Percentiles rank a stretch among this genome's conserved stretches.
Evolutionary conservation across 1,140 invertebrate genomes (phyloP).

Genomic region (Acromyrmex heyeri): DNA sequence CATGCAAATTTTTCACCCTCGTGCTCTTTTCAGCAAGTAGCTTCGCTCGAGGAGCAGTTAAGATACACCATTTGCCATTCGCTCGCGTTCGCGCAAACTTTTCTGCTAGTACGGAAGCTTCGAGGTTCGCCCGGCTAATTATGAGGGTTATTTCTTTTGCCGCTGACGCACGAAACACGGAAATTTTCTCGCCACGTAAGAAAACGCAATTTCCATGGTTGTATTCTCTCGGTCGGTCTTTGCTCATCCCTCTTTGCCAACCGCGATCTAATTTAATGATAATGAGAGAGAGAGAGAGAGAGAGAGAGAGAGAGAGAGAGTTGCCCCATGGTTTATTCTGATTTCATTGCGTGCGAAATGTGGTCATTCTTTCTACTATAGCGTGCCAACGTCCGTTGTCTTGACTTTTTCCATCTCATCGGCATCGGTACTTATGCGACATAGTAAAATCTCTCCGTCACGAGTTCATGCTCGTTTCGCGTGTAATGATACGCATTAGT

Average conservation of each 20-base stretch:
- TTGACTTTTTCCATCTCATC: conserved; percentile 8
- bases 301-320: conserved; percentile 72
- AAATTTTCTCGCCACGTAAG: conserved; percentile 73
- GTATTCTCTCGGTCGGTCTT: conserved; percentile 38
- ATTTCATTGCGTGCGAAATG: conserved; percentile 68
- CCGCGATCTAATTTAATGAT: conserved; percentile 77
- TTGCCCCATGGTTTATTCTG: conserved; percentile 62
- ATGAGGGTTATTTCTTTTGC: conserved; percentile 71
- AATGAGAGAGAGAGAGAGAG: conserved; percentile 73
- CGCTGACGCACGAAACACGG: conserved; percentile 58
- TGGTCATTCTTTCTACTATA: conserved; percentile 31
- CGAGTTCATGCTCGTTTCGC: not conserved
- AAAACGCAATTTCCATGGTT: conserved; percentile 74
- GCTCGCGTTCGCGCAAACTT: not conserved
- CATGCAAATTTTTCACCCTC: conserved; percentile 65
- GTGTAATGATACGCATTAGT: conserved; percentile 44
- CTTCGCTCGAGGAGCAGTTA: not conserved
- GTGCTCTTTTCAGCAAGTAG: conserved; percentile 20
- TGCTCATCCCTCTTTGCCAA: not conserved
- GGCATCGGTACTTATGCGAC: not conserved
- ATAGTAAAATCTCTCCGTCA: conserved; percentile 9
- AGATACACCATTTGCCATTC: not conserved
- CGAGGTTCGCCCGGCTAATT: conserved; percentile 70
- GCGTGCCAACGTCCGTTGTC: not conserved
- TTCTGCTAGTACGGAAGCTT: conserved; percentile 17